These are phyloP conservation scores for Torymus auratus DNA, from an alignment of 2,888 invertebrate species.

Conservation along the genomic window DNA sequence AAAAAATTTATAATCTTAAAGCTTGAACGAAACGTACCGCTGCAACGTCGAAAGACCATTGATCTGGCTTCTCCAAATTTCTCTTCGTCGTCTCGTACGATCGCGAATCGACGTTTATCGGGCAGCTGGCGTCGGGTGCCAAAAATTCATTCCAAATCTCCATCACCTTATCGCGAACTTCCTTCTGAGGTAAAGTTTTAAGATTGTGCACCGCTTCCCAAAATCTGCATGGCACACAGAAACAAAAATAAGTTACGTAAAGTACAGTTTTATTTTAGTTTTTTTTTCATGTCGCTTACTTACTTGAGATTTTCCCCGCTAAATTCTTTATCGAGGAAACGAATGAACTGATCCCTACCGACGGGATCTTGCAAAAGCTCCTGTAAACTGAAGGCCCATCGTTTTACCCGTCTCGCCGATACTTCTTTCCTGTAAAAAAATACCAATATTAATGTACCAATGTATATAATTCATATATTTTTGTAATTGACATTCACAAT, in stretches of 20 bases:
- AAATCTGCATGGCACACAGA: slow-evolving; percentile 81
- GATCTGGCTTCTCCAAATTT: slow-evolving; percentile 89
- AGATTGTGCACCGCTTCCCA: slow-evolving; percentile 96
- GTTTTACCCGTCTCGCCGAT: slow-evolving; percentile 92
- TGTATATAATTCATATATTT: no score
- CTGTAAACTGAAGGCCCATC: slow-evolving; percentile 98
- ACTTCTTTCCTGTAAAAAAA: slow-evolving; percentile 87
- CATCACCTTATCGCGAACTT: slow-evolving; percentile 88
- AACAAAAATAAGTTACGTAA: not conserved
- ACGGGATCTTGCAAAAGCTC: slow-evolving; percentile 96
- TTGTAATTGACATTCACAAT: no score
- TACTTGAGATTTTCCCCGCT: slow-evolving; percentile 98
- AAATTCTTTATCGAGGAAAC: slow-evolving; percentile 98
- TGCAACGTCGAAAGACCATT: slow-evolving; percentile 98
- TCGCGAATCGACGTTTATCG: slow-evolving; percentile 97
- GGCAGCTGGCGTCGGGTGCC: slow-evolving; percentile 94
- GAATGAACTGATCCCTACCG: slow-evolving; percentile 96
- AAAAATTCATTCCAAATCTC: slow-evolving; percentile 97
- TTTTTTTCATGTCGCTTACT: slow-evolving; percentile 78
- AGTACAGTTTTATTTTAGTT: not conserved
- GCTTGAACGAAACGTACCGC: slow-evolving; percentile 82
- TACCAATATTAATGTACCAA: not conserved
- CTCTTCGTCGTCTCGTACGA: slow-evolving; percentile 90
- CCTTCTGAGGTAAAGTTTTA: slow-evolving; percentile 91
- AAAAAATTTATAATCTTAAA: no score